Evolutionary conservation across 2,797 vertebrate species (phyloP).

Genomic region (Octomys mimax): DNA sequence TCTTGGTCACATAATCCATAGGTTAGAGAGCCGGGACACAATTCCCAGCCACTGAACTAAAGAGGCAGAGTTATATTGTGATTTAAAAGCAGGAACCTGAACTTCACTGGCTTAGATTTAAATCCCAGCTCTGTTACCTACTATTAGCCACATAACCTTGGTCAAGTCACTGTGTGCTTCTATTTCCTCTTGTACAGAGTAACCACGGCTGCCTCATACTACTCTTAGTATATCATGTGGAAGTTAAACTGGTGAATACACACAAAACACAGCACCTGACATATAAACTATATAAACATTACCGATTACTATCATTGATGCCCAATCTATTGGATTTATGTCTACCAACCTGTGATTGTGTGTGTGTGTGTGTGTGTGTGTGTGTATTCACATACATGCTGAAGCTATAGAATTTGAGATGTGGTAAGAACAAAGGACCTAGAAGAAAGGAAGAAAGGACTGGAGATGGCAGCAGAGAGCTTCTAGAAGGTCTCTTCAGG

Average conservation of each 20-base stretch:
- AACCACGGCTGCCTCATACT: background rate
- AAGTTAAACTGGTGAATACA: background rate
- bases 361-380: background rate
- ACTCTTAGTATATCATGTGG: background rate
- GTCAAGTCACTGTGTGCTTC: background rate
- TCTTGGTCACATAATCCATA: background rate
- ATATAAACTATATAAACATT: background rate
- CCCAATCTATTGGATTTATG: background rate
- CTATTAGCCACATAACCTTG: background rate
- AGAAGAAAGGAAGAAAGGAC: background rate
- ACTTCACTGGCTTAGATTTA: background rate
- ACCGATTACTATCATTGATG: background rate
- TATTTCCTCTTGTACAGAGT: conserved; percentile 30
- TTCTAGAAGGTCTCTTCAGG: background rate
- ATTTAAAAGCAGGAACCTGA: background rate
- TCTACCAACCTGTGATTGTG: background rate
- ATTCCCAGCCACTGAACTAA: background rate
- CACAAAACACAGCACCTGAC: background rate
- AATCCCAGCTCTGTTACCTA: background rate
- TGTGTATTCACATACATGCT: no score
- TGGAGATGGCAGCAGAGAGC: conserved; percentile 69
- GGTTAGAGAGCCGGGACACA: background rate
- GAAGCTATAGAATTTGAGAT: background rate
- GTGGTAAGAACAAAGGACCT: background rate
- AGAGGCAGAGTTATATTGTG: background rate